A percentile compares a stretch with the other conserved stretches of the same genome.
phyloP scores from a whole-genome alignment of 2,888 invertebrate genomes.

The Uropetala carovei region DNA sequence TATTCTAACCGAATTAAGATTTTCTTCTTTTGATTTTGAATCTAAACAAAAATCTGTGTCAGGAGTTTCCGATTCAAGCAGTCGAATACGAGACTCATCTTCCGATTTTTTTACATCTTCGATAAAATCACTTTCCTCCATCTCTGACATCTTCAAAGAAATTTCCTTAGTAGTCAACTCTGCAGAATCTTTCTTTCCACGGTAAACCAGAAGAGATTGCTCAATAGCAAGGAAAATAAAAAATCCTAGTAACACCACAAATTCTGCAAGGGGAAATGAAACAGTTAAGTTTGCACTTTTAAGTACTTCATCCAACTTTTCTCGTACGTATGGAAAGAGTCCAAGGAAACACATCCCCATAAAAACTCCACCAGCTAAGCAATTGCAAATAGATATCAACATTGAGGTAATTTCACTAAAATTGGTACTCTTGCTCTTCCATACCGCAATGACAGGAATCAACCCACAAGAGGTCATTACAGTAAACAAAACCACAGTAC shows the following conservation, averaged over 20 bases:
- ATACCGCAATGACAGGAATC: constrained; percentile 67
- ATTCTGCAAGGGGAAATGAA: constrained; percentile 71
- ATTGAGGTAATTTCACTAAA: constrained; percentile 66
- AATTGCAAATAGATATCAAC: constrained; percentile 70
- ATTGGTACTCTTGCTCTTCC: constrained; percentile 66
- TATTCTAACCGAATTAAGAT: not conserved
- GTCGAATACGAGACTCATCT: constrained; percentile 66
- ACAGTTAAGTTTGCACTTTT: constrained; percentile 68
- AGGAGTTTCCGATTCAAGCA: constrained; percentile 49
- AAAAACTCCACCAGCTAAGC: constrained; percentile 74
- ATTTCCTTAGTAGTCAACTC: not conserved
- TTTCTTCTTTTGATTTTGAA: constrained; percentile 44
- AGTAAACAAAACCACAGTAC: constrained; percentile 66
- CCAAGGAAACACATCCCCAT: constrained; percentile 73
- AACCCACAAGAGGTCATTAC: constrained; percentile 67
- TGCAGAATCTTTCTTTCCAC: not conserved
- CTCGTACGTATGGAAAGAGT: constrained; percentile 73
- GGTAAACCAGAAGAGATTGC: constrained; percentile 68
- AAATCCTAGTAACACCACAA: constrained; percentile 72
- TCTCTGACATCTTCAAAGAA: constrained; percentile 52
- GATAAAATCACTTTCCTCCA: constrained; percentile 27
- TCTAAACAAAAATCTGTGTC: constrained; percentile 42
- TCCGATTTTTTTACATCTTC: constrained; percentile 42
- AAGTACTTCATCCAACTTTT: constrained; percentile 71
- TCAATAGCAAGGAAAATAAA: constrained; percentile 72